Evolutionary conservation across 2,888 invertebrate genomes (phyloP), one percentile per base, ranked within the genome.

Genomic region (Mythimna vitellina): DNA sequence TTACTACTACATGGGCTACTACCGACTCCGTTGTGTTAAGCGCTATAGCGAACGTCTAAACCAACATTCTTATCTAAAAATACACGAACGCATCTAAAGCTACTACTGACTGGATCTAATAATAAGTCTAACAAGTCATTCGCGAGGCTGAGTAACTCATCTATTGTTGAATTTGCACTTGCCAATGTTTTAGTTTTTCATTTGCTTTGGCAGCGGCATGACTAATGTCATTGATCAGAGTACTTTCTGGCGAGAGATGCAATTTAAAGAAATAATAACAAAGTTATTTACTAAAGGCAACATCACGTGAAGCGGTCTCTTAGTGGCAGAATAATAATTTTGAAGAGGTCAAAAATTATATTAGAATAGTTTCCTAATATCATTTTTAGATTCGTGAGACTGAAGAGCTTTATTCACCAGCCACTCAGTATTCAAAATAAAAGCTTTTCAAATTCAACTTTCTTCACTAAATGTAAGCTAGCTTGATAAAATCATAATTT

Each of bases 121-220:
- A 83, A 85, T 86, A 86, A 76, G 73, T 86, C 70, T 82, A 86
- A 87, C 86, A 86, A 87, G 87, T 86, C 86, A 86, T 87, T 87
- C 83, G 84, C 74, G 78, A 81, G 77, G 83, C 81, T 86, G 87
- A 86, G 86, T 85, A 84, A 87, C 86, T 83, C 82, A 82, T 85
- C 86, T 86, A 86, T 86, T 86, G 86, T 86, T 86, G 80, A 85
- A 83, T 86, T 86, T 86, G 84, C 84, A 85, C 84, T 86, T 86
- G 87, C 84, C 76, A 83, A 83, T 85, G 84, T 73, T 81, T 83
- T 77, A 73, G 64, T 73, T 73, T 86, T 82, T 76, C 80, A 83
- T 81, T 86, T 86, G 74, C 72, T 66, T 82, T 78, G 64, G 75
- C 76, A 76, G 49, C 60, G 65, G 53, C 63, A 57, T 86, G 86